A percentile compares a stretch with the other conserved stretches of the same genome.
phyloP scores from a whole-genome alignment of 2,888 invertebrate species.

The Xanthia icteritia region DNA sequence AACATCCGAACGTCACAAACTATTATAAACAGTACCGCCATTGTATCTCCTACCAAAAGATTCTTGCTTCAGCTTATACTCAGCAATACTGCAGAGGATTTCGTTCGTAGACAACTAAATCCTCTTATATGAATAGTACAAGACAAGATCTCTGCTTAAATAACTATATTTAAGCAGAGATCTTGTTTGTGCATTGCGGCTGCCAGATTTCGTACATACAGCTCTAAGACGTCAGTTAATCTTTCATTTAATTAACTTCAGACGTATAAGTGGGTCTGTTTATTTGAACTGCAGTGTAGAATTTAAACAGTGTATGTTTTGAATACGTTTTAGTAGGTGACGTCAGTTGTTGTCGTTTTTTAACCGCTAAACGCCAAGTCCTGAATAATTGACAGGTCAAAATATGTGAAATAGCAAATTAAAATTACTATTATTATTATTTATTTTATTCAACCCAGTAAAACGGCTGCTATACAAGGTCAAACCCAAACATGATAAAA shows the following conservation, averaged over 20 bases:
- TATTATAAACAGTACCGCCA: neutral
- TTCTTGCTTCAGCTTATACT: neutral
- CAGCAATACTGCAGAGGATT: constrained; percentile 8
- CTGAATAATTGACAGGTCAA: neutral
- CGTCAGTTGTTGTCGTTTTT: neutral
- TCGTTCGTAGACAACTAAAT: constrained; percentile 32
- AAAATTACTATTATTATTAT: too few relatives aligned
- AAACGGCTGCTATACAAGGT: too few relatives aligned
- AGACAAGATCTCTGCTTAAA: too few relatives aligned
- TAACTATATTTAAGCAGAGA: constrained; percentile 30
- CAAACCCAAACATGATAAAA: too few relatives aligned
- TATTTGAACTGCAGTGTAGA: constrained; percentile 17
- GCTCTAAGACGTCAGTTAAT: constrained; percentile 40
- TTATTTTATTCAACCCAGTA: too few relatives aligned
- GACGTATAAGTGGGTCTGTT: constrained; percentile 6
- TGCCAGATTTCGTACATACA: constrained; percentile 26
- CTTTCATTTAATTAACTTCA: constrained; percentile 45
- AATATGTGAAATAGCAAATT: too few relatives aligned
- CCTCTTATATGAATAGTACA: constrained; percentile 36
- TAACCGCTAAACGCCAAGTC: too few relatives aligned
- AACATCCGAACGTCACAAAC: neutral
- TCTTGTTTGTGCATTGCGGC: constrained; percentile 30
- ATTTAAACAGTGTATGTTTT: constrained; percentile 8
- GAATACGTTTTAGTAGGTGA: neutral
- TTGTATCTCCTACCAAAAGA: neutral